Evolutionary conservation across 2,113 vertebrate species (phyloP).

Genomic region (Saguinus imperator): DNA sequence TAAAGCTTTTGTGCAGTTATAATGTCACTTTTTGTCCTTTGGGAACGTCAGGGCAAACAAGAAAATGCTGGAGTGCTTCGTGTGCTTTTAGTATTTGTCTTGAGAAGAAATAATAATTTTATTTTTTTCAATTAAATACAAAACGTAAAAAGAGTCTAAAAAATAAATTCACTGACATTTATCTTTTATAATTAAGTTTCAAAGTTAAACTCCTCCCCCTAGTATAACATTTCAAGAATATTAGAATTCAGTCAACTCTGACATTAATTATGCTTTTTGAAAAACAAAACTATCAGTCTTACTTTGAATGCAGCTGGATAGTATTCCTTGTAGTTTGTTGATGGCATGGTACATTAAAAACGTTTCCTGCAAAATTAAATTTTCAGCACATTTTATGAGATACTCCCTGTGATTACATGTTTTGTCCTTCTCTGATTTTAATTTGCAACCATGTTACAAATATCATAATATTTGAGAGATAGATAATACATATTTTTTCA

Average conservation of each 20-base stretch:
- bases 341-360: neutral
- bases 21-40: slow-evolving; percentile 56
- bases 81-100: neutral
- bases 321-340: neutral
- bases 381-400: neutral
- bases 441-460: neutral
- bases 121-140: slow-evolving; percentile 16
- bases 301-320: neutral
- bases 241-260: neutral
- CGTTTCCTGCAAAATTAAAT: neutral
- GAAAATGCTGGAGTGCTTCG: neutral
- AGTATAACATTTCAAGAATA: neutral
- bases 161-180: neutral
- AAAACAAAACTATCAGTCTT: neutral
- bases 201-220: neutral
- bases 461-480: neutral
- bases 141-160: neutral
- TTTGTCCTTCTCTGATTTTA: neutral
- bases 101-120: slow-evolving; percentile 15
- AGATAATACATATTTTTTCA: neutral
- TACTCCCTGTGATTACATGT: neutral
- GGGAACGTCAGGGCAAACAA: neutral
- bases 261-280: neutral
- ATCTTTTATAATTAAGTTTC: neutral
- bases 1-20: neutral